Evolutionary conservation across 1,140 invertebrate species (phyloP), one percentile per base, ranked within the genome.

Genomic region (Drosophila gunungcola): DNA sequence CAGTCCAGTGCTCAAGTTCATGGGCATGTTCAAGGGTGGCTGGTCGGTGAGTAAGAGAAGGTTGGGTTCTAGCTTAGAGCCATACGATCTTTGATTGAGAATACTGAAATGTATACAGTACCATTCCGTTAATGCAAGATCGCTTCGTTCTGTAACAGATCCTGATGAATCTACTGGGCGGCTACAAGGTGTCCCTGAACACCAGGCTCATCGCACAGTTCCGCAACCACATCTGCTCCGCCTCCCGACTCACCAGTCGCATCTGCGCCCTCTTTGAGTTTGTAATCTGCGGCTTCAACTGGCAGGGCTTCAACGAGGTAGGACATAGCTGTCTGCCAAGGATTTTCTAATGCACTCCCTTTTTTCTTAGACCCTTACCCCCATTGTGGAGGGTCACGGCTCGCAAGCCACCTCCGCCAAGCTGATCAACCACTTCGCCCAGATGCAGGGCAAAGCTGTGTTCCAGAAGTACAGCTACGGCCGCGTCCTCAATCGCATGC

Each of bases 231-330:
- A 80, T 83, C 34, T 83, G 80, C 41, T 13, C 56, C 0, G 0
- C 1, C 1, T 36, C 29, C 0, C 0, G 0, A 0, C 1, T n/a
- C 0, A 10, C 36, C 10, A 84, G 76, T 43, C 2, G n/a, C n/a
- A 80, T 83, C 6, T 83, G 80, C 5, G 32, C 12, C 4, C 25
- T 83, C 25, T 83, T 84, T n/a, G 80, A 83, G 1, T 83, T 12
- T 45, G 53, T 83, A 0, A 0, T 51, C 1, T 79, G 80, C 41
- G 80, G 80, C 7, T 63, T 83, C 16, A 62, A 73, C 25, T 84
- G 80, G 80, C 3, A 9, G 0, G 25, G 73, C 27, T 72, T 84
- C 3, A 83, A 83, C 42, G 0, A 13, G 13, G 80, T 83, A 4
- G 41, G 57, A 2, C 12, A 36, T 36, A n/a, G 1, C 9, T 1